Evolutionary conservation across 2,797 vertebrate species (phyloP).

Genomic region (Atherinosoma microstoma): DNA sequence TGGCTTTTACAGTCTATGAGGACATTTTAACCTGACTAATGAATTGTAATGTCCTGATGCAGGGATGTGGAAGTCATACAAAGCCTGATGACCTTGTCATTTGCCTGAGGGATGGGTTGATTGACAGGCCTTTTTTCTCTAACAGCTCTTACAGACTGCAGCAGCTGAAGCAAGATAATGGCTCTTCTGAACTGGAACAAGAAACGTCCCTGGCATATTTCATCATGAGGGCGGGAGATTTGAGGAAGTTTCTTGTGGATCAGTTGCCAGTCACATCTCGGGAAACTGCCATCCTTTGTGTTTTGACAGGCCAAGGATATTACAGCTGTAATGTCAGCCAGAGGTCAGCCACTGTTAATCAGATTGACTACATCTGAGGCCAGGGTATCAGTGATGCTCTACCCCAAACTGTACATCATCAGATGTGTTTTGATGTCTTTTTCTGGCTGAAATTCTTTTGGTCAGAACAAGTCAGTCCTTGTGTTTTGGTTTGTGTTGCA

Average conservation of each 20-base stretch:
- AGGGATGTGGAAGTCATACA: constrained; percentile 32
- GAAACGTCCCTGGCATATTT: constrained; percentile 25
- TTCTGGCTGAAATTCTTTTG: constrained; percentile 2
- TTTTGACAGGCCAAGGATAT: constrained; percentile 50
- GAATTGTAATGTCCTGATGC: constrained; percentile 54
- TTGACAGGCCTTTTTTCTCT: constrained; percentile 51
- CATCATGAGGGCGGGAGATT: constrained; percentile 9
- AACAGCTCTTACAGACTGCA: constrained; percentile 52
- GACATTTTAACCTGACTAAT: constrained; percentile 30
- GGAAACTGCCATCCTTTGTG: constrained; percentile 1
- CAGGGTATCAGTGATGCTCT: constrained; percentile 19
- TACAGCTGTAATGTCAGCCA: constrained; percentile 22
- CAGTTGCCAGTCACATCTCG: constrained; percentile 7
- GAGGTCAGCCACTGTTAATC: constrained; percentile 36
- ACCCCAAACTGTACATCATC: constrained; percentile 36
- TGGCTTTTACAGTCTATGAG: constrained; percentile 10
- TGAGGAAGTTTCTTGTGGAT: background rate
- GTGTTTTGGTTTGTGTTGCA: background rate
- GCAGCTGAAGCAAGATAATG: constrained; percentile 45
- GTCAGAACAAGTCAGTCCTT: background rate
- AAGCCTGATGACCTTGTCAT: constrained; percentile 67
- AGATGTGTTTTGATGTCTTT: constrained; percentile 31
- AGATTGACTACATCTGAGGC: constrained; percentile 26
- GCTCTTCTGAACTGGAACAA: constrained; percentile 35
- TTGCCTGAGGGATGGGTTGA: constrained; percentile 44